Evolutionary conservation across 2,113 vertebrate genomes (phyloP).

Genomic region (Polyodon spathula): DNA sequence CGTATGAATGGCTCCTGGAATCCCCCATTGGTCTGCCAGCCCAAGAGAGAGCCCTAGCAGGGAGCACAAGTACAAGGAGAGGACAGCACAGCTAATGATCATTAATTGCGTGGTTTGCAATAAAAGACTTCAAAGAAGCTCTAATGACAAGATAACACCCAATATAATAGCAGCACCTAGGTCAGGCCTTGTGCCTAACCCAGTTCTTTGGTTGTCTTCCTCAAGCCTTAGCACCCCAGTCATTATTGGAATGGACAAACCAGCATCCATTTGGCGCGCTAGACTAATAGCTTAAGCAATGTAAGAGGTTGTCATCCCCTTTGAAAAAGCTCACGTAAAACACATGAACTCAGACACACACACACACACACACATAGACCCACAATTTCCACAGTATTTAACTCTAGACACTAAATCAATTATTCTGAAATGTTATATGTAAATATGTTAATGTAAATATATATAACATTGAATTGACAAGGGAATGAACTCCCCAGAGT

Average conservation of each 20-base stretch:
- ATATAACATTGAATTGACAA: too few species aligned
- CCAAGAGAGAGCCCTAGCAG: slow-evolving; percentile 59
- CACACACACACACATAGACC: slow-evolving; percentile 37
- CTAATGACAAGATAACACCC: slow-evolving; percentile 61
- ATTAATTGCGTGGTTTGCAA: slow-evolving; percentile 83
- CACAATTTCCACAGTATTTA: too few species aligned
- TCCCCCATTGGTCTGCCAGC: slow-evolving; percentile 56
- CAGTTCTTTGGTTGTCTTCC: slow-evolving; percentile 44
- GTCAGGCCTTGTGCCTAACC: slow-evolving; percentile 30
- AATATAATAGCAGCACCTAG: slow-evolving; percentile 39
- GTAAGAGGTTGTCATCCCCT: slow-evolving; percentile 43
- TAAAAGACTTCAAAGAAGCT: slow-evolving; percentile 69
- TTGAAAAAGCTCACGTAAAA: slow-evolving; percentile 11
- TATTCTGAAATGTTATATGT: too few species aligned
- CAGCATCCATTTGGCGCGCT: slow-evolving; percentile 27
- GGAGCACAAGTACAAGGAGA: slow-evolving; percentile 67
- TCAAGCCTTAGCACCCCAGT: slow-evolving; percentile 10
- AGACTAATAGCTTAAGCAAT: slow-evolving; percentile 49
- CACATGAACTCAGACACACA: slow-evolving; percentile 1
- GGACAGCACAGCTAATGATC: slow-evolving; percentile 95
- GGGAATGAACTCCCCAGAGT: too few species aligned
- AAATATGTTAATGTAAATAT: too few species aligned
- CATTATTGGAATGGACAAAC: slow-evolving; percentile 24
- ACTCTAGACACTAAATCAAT: too few species aligned
- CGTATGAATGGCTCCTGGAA: slow-evolving; percentile 59